phyloP scores from a whole-genome alignment of 2,113 vertebrate species.

The Embiotoca jacksoni region DNA sequence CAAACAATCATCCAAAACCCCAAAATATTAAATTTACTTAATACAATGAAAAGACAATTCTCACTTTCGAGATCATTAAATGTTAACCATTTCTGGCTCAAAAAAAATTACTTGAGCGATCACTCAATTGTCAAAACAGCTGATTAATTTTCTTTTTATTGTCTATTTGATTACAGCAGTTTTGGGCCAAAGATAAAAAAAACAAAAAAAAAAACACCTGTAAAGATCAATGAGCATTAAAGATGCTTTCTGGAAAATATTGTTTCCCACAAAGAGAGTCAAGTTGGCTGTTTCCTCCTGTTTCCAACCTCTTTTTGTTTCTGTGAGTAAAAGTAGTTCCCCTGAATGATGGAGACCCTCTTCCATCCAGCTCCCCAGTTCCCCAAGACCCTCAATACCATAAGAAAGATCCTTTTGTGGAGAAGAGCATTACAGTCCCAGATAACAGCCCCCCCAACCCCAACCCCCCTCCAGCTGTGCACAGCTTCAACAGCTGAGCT shows the following conservation, averaged over 20 bases:
- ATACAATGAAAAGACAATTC: no score
- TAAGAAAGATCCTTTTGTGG: conserved; percentile 79
- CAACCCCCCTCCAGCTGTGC: conserved; percentile 61
- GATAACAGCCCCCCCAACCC: conserved; percentile 39
- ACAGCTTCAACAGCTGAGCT: conserved; percentile 55
- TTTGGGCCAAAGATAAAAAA: no score
- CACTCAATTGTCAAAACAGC: no score
- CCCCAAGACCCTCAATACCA: conserved; percentile 57
- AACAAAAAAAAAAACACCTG: not conserved
- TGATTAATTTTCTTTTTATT: no score
- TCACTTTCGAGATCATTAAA: no score
- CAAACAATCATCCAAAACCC: no score
- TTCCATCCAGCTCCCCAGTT: conserved; percentile 24
- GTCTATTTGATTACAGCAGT: no score
- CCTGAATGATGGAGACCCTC: conserved; percentile 31
- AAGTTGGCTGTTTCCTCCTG: not conserved
- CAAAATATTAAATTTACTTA: no score
- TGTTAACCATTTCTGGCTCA: no score
- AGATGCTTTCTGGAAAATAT: not conserved
- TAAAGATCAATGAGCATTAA: not conserved
- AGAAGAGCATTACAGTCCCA: conserved; percentile 47
- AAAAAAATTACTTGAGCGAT: no score
- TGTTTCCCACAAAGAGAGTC: not conserved
- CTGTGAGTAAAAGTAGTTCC: not conserved
- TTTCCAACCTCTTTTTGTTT: not conserved